These are phyloP conservation scores for Pterocles orientalis DNA, from an alignment of 2,113 vertebrate species.

Conservation along the genomic window DNA sequence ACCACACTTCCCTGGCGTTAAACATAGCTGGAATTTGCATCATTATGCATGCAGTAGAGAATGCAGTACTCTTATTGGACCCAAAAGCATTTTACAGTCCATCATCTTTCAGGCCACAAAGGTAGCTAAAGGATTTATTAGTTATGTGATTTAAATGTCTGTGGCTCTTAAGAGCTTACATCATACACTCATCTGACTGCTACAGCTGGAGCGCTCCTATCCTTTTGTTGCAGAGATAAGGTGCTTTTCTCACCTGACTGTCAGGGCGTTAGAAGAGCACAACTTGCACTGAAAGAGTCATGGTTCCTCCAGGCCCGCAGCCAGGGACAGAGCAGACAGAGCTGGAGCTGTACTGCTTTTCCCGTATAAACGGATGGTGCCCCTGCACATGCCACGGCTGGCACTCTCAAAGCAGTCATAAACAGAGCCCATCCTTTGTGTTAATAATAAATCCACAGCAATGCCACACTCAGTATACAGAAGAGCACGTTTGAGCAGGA, in stretches of 20 bases:
- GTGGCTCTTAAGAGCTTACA: neutral
- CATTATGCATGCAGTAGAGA: neutral
- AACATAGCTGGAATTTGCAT: neutral
- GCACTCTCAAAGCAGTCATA: neutral
- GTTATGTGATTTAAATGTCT: neutral
- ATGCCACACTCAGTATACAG: neutral
- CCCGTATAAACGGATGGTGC: neutral
- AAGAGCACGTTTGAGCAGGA: neutral
- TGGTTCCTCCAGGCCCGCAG: accelerated
- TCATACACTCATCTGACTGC: neutral
- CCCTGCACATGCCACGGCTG: neutral
- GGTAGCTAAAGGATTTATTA: neutral
- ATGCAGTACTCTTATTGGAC: neutral
- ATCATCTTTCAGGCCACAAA: neutral
- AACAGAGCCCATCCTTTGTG: neutral
- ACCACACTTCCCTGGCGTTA: neutral
- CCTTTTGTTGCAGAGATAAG: neutral
- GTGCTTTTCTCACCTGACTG: neutral
- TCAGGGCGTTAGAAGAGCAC: neutral
- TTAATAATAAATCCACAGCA: neutral
- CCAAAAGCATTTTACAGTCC: neutral
- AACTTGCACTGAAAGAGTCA: neutral
- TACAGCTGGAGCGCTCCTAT: accelerated
- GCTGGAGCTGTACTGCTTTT: neutral
- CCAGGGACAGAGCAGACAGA: neutral